Percentiles rank a stretch among this genome's conserved stretches.
Conservation (phyloP, 2,888 invertebrate species). For the Conchocele bisecta region DNA sequence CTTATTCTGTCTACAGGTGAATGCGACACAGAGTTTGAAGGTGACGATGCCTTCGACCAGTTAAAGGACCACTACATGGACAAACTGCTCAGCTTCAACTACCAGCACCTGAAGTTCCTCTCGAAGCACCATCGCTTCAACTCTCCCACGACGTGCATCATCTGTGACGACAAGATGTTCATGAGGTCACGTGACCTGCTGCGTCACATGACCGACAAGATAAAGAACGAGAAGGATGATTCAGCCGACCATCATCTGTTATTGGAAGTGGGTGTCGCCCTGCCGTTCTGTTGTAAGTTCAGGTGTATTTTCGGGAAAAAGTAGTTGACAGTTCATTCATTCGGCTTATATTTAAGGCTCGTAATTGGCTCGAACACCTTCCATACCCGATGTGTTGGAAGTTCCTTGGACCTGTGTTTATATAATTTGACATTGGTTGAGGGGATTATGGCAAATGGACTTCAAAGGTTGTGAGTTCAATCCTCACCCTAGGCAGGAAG, state of each 20-base stretch:
- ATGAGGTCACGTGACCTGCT: neutral
- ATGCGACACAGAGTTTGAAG: conserved; percentile 7
- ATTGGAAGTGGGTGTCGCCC: neutral
- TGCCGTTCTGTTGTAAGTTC: conserved; percentile 11
- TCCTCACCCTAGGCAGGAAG: too few relatives aligned
- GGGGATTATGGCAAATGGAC: too few relatives aligned
- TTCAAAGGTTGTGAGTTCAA: too few relatives aligned
- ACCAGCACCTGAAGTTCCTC: conserved; percentile 13
- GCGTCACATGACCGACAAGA: conserved; percentile 12
- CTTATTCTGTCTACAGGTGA: conserved; percentile 12
- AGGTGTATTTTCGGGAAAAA: neutral
- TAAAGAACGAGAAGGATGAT: neutral
- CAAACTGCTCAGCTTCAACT: conserved; percentile 31
- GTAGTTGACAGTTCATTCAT: too few relatives aligned
- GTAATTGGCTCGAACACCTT: too few relatives aligned
- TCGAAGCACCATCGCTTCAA: neutral
- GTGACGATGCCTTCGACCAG: conserved; percentile 20
- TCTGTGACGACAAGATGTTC: conserved; percentile 13
- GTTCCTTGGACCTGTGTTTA: too few relatives aligned
- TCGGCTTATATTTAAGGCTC: too few relatives aligned
- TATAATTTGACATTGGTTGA: too few relatives aligned
- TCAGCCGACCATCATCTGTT: conserved; percentile 7
- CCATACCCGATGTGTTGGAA: too few relatives aligned
- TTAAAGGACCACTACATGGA: conserved; percentile 44
- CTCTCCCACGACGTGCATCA: neutral